These are phyloP conservation scores for Calidris pygmaea DNA, from an alignment of 2,113 vertebrate species.

Conservation along the genomic window DNA sequence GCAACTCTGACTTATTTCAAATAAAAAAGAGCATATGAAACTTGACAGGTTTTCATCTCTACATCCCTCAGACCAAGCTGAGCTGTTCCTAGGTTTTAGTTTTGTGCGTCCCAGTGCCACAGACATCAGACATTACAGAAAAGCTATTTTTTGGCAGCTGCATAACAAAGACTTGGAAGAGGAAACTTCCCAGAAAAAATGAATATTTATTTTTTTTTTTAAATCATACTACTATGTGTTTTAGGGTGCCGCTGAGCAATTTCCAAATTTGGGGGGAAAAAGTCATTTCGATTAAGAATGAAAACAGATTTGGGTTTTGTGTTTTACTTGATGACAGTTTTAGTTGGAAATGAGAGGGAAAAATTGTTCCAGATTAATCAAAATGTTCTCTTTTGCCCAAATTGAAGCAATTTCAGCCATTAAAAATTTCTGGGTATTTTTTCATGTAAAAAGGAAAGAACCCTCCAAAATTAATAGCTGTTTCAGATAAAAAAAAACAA, in stretches of 20 bases:
- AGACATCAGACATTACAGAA: not conserved
- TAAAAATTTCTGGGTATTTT: not conserved
- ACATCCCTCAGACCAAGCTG: not conserved
- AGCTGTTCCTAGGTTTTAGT: not conserved
- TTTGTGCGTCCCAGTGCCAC: not conserved
- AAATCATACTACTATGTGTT: not conserved
- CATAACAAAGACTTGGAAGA: not conserved
- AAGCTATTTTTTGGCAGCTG: not conserved
- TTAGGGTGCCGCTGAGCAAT: not conserved
- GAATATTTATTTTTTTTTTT: too few relatives aligned
- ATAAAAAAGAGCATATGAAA: not conserved
- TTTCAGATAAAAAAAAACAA: not conserved
- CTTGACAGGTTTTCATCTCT: not conserved
- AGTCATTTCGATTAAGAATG: not conserved
- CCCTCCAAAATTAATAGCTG: not conserved
- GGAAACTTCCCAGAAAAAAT: not conserved
- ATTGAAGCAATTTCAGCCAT: not conserved
- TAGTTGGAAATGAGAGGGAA: not conserved
- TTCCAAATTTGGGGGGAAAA: not conserved
- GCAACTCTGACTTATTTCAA: not conserved
- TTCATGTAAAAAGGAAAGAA: not conserved
- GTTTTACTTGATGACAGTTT: slow-evolving; percentile 6
- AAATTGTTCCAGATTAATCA: not conserved
- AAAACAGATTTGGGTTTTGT: not conserved
- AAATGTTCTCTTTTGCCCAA: not conserved